A percentile compares a stretch with the other conserved stretches of the same genome.
Conservation (phyloP, 2,797 vertebrate genomes). For the Tolypeutes matacus region DNA sequence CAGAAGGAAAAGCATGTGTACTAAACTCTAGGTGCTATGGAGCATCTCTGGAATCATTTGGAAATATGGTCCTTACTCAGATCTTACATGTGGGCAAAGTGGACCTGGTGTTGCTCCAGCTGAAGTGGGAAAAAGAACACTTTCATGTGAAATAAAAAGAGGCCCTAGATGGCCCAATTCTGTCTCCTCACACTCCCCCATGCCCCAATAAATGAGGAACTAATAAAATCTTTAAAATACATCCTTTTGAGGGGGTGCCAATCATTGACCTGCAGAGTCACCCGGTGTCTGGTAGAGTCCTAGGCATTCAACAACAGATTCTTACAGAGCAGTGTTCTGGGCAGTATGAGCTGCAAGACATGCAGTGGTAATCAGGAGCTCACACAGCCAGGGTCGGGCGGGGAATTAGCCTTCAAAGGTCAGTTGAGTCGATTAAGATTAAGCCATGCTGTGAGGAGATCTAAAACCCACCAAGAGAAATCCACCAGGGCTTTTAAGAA, state of each 20-base stretch:
- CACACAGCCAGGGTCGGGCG: not conserved
- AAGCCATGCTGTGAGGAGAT: not conserved
- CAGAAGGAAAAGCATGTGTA: not conserved
- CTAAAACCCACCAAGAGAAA: not conserved
- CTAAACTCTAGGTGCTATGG: not conserved
- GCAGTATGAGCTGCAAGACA: not conserved
- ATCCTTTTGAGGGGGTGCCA: not conserved
- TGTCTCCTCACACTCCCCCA: not conserved
- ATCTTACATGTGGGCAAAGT: not conserved
- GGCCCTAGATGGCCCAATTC: not conserved
- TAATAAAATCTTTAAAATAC: not conserved
- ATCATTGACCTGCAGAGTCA: not conserved
- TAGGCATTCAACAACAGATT: not conserved
- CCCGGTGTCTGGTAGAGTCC: not conserved
- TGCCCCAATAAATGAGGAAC: not conserved
- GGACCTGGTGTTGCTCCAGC: not conserved
- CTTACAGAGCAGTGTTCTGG: not conserved
- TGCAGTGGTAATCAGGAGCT: not conserved
- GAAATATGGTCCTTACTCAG: not conserved
- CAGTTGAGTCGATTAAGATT: not conserved
- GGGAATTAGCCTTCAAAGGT: not conserved
- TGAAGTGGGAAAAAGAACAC: not conserved
- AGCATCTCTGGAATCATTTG: not conserved
- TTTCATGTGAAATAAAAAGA: conserved; percentile 17
- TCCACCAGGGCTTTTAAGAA: not conserved